Evolutionary conservation across 2,888 invertebrate genomes (phyloP), one percentile per base, ranked within the genome.

Genomic region (Pseudococcus jackbeardsleyi): DNA sequence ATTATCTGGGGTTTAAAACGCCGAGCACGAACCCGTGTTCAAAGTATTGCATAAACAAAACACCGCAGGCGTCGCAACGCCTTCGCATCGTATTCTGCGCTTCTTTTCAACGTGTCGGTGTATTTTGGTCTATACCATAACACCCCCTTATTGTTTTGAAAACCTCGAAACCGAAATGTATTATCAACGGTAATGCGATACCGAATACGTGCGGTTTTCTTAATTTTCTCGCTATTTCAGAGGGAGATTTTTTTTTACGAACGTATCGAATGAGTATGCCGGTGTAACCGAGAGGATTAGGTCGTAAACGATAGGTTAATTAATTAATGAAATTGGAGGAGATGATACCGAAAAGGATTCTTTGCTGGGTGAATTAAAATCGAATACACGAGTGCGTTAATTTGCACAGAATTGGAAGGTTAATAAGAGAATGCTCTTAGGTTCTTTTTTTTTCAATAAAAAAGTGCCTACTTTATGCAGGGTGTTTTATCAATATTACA

Each of bases 1-100:
- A 82, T 82, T 82, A 82, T 46, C 79, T 42, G 17, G 79, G 79
- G 79, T 82, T 82, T 46, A 46, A 11, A 82, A 82, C 46, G 46
- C 46, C 42, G 19, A 82, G 72, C 72, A 82, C 46, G 79, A 82
- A 82, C 42, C 79, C 39, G 46, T 82, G 79, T 82, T 82, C 42
- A 3, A 46, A 82, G 26, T 82, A 33, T 82, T 82, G 79, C 79
- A 82, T 82, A 82, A 42, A 42, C 19, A 46, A 19, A 77, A 77
- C 77, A 39, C 77, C 77, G 17, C 77, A 39, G 39, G 79, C 46
- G 79, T n/a, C 46, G n/a, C 46, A 46, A 8, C 79, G 39, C 46
- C 22, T 42, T 17, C 19, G 7, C 46, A n/a, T 2, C 19, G n/a
- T 64, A 64, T 64, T 64, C 7, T 64, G 64, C 22, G 64, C 64